phyloP scores from a whole-genome alignment of 2,113 vertebrate species.

The Toxotes chatareus region DNA sequence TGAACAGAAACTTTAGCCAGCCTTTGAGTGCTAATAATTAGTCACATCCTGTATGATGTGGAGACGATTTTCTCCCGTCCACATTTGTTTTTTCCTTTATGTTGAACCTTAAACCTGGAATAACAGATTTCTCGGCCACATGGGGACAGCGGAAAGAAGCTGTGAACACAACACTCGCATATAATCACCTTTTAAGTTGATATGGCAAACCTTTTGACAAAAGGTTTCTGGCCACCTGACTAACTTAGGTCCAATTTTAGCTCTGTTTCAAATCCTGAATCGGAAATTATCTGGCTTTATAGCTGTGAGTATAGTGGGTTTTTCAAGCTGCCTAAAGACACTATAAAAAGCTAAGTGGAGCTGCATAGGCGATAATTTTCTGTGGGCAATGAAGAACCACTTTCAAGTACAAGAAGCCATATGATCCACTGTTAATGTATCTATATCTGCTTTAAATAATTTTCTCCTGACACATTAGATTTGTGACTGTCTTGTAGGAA shows the following conservation, averaged over 20 bases:
- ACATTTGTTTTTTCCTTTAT: not conserved
- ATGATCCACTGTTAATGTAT: not conserved
- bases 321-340: not conserved
- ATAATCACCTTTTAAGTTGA: not conserved
- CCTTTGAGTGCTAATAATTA: conserved; percentile 22
- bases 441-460: conserved; percentile 1
- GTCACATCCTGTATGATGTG: conserved; percentile 18
- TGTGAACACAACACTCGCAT: not conserved
- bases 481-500: conserved; percentile 9
- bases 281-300: not conserved
- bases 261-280: not conserved
- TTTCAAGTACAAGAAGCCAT: not conserved
- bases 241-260: not conserved
- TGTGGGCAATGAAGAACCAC: not conserved
- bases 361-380: not conserved
- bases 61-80: not conserved
- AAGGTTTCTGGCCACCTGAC: not conserved
- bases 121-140: not conserved
- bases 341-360: not conserved
- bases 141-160: not conserved
- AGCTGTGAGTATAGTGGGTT: not conserved
- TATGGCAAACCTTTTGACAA: not conserved
- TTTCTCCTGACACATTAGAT: not conserved
- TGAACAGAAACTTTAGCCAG: not conserved
- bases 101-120: not conserved